Evolutionary conservation across 2,797 vertebrate species (phyloP).

Genomic region (Oryzias dopingdopingensis): DNA sequence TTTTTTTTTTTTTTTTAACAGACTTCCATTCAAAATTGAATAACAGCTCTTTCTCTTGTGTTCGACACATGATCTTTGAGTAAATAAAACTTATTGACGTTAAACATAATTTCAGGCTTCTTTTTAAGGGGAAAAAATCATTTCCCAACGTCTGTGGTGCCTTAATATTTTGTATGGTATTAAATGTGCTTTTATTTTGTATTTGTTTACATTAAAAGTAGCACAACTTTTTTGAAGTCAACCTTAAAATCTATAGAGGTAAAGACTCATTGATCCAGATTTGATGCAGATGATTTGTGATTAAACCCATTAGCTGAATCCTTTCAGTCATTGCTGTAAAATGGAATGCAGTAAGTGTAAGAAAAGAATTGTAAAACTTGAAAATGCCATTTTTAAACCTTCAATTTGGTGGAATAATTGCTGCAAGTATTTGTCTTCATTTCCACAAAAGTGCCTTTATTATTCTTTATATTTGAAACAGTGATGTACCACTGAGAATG

Average conservation of each 20-base stretch:
- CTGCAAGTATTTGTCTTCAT: slow-evolving; percentile 1
- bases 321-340: not conserved
- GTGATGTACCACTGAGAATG: not conserved
- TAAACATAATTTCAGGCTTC: slow-evolving; percentile 1
- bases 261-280: not conserved
- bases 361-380: not conserved
- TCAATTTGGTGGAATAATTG: slow-evolving; percentile 11
- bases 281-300: slow-evolving; percentile 11
- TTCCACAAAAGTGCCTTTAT: slow-evolving; percentile 48
- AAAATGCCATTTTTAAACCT: not conserved
- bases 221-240: not conserved
- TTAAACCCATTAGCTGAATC: slow-evolving; percentile 8
- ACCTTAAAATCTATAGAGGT: not conserved
- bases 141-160: not conserved
- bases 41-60: slow-evolving; percentile 32
- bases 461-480: not conserved
- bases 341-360: slow-evolving; percentile 6
- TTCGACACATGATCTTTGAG: slow-evolving; percentile 21
- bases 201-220: not conserved
- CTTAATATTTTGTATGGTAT: too few species aligned
- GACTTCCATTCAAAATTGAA: slow-evolving; percentile 5
- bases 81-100: not conserved
- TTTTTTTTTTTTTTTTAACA: not conserved
- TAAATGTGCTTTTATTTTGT: not conserved
- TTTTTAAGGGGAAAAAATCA: not conserved